Conservation (phyloP, 2,797 vertebrate genomes). For the Holocentrus rufus region DNA sequence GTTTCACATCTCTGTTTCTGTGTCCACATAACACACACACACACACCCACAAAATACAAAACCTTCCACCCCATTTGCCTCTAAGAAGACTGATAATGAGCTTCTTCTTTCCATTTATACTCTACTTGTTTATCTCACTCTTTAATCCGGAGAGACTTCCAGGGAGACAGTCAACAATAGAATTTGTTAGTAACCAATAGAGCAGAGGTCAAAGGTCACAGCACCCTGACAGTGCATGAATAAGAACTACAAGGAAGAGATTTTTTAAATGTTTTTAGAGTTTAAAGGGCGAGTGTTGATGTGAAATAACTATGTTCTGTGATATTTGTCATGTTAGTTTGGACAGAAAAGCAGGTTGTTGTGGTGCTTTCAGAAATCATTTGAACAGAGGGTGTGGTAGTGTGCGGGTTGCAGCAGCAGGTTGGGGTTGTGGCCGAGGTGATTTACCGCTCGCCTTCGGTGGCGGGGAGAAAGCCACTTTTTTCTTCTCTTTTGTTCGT, state of each 20-base stretch:
- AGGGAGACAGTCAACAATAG: no score
- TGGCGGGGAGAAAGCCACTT: constrained; percentile 12
- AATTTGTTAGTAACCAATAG: background rate
- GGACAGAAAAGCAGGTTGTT: constrained; percentile 20
- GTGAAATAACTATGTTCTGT: no score
- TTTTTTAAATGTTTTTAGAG: no score
- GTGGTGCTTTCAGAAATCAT: constrained; percentile 21
- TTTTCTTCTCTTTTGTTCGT: constrained; percentile 50
- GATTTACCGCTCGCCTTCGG: constrained; percentile 19
- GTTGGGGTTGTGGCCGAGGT: constrained; percentile 33
- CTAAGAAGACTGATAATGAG: constrained; percentile 20
- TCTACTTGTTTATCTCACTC: no score
- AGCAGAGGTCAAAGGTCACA: background rate
- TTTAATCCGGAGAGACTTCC: no score
- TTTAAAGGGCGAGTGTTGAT: background rate
- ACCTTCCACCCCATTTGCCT: constrained; percentile 45
- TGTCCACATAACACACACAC: constrained; percentile 16
- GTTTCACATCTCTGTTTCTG: constrained; percentile 60
- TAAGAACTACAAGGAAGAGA: no score
- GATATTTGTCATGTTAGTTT: no score
- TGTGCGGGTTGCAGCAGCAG: constrained; percentile 32
- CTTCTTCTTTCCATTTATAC: constrained; percentile 7
- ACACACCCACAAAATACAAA: no score
- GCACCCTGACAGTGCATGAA: no score
- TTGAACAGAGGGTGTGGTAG: constrained; percentile 13